Conservation (phyloP, 1,140 invertebrate genomes). For the Apolygus lucorum region DNA sequence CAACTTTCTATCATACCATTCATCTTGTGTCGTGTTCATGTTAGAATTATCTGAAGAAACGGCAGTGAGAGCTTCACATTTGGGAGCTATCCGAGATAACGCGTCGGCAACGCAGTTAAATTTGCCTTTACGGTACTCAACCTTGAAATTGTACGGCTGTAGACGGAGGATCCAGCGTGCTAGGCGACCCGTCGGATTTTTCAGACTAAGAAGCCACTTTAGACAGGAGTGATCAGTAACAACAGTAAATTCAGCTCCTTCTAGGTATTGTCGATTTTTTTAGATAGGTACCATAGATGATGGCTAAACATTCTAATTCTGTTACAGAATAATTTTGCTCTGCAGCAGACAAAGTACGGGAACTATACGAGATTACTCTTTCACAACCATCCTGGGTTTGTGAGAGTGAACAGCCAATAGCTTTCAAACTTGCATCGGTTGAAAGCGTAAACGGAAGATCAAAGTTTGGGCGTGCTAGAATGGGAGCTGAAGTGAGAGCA, state of each 20-base stretch:
- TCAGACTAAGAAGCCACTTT: constrained; percentile 40
- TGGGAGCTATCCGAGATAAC: background rate
- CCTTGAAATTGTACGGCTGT: constrained; percentile 30
- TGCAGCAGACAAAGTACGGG: constrained; percentile 34
- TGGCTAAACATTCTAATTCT: constrained; percentile 41
- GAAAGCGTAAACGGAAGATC: constrained; percentile 32
- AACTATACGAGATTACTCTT: constrained; percentile 40
- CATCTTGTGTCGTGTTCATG: background rate
- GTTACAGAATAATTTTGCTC: constrained; percentile 42
- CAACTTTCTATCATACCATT: background rate
- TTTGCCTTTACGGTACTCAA: too few relatives aligned
- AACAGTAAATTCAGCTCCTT: constrained; percentile 38
- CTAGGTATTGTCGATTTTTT: constrained; percentile 36
- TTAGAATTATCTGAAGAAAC: background rate
- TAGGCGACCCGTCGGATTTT: constrained; percentile 39
- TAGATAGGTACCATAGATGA: constrained; percentile 40
- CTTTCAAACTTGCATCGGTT: constrained; percentile 35
- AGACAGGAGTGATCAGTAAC: constrained; percentile 42
- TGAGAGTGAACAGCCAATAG: constrained; percentile 34
- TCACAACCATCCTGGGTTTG: constrained; percentile 33
- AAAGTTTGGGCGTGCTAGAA: constrained; percentile 33
- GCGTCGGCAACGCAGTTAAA: too few relatives aligned
- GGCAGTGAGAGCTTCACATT: background rate
- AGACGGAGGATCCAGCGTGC: constrained; percentile 36
- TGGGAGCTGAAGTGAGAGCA: constrained; percentile 27